A percentile compares a stretch with the other conserved stretches of the same genome.
phyloP scores from a whole-genome alignment of 2,888 invertebrate genomes.

The Pteria penguin region DNA sequence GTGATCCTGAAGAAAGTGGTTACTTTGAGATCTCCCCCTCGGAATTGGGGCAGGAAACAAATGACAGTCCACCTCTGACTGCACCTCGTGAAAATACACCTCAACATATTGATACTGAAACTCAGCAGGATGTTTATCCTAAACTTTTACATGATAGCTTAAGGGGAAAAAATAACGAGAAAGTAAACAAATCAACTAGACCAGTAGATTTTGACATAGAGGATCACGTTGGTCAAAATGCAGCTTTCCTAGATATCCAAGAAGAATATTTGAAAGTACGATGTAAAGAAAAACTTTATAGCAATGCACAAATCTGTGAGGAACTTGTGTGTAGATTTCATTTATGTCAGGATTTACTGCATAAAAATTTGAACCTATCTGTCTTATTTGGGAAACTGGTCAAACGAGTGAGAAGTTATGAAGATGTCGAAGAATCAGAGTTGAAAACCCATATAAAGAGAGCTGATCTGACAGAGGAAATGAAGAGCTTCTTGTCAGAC shows the following conservation, averaged over 20 bases:
- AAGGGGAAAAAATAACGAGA: background rate
- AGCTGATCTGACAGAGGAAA: conserved; percentile 31
- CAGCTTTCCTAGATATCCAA: conserved; percentile 45
- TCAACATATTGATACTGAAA: background rate
- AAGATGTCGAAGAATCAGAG: conserved; percentile 40
- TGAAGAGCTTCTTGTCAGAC: conserved; percentile 41
- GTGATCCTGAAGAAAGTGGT: background rate
- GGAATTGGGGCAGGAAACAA: background rate
- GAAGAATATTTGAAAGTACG: conserved; percentile 42
- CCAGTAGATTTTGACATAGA: background rate
- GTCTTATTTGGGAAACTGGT: conserved; percentile 39
- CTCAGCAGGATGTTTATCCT: no score
- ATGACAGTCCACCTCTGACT: background rate
- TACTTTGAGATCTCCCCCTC: background rate
- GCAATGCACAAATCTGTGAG: conserved; percentile 32
- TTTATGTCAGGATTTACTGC: conserved; percentile 39
- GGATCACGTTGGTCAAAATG: conserved; percentile 47
- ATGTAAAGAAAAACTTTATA: conserved; percentile 6
- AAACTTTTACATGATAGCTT: no score
- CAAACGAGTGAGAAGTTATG: conserved; percentile 45
- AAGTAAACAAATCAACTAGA: background rate
- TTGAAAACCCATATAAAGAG: conserved; percentile 42
- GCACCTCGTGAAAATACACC: background rate
- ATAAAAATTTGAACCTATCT: conserved; percentile 39
- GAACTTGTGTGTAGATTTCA: conserved; percentile 45